Conservation (phyloP, 2,113 vertebrate genomes). For the Phalacrocorax aristotelis region DNA sequence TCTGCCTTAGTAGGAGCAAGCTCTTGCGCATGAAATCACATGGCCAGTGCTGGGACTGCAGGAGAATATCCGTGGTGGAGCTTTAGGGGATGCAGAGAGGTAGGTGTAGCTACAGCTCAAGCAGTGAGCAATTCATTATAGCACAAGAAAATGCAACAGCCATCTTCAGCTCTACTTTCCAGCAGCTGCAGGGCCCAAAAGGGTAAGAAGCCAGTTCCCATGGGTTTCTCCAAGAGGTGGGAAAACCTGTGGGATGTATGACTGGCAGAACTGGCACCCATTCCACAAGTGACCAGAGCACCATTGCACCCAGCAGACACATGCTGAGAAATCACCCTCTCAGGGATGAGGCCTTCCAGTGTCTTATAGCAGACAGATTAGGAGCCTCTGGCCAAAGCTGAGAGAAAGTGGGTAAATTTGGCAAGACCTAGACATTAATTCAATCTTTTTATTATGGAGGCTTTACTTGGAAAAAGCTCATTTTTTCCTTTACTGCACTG, state of each 20-base stretch:
- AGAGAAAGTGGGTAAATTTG: background rate
- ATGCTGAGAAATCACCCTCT: background rate
- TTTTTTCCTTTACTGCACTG: background rate
- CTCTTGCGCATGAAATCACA: background rate
- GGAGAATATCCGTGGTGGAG: background rate
- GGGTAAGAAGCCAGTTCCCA: background rate
- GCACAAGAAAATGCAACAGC: background rate
- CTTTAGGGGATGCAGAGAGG: background rate
- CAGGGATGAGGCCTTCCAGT: background rate
- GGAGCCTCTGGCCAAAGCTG: background rate
- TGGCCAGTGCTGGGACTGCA: background rate
- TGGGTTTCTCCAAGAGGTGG: background rate
- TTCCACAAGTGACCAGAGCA: background rate
- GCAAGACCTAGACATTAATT: background rate
- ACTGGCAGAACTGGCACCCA: background rate
- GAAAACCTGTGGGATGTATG: background rate
- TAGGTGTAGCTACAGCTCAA: background rate
- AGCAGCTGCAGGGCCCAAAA: background rate
- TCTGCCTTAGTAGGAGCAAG: background rate
- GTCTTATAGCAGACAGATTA: background rate
- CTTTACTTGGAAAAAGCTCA: background rate
- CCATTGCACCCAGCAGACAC: background rate
- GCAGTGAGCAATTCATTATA: background rate
- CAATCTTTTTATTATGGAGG: background rate
- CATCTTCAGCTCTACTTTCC: background rate